Conservation (phyloP, 2,888 invertebrate genomes). For the Helobdella robusta region DNA sequence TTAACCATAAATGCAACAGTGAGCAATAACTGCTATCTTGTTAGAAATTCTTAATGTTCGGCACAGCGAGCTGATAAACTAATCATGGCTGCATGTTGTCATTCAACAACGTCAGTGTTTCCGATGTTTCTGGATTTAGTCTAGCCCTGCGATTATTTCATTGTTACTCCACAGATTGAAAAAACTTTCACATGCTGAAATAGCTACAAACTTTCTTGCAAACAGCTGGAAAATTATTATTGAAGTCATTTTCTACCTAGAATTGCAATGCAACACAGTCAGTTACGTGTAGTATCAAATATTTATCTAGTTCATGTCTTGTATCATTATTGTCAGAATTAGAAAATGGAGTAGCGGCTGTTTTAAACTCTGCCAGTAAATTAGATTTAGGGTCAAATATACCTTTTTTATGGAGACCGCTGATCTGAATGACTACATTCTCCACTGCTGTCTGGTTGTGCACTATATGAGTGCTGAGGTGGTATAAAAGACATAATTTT, state of each 20-base stretch:
- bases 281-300: not conserved
- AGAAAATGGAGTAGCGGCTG: not conserved
- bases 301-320: not conserved
- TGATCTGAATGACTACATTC: constrained; percentile 1
- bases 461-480: not conserved
- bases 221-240: not conserved
- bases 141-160: too few species aligned
- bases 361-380: too few species aligned
- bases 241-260: not conserved
- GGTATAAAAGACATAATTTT: not conserved
- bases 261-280: constrained; percentile 1
- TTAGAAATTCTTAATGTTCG: too few species aligned
- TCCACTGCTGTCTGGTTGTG: not conserved
- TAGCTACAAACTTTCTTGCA: not conserved
- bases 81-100: too few species aligned
- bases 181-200: too few species aligned
- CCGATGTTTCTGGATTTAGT: too few species aligned
- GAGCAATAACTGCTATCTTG: too few species aligned
- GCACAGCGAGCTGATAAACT: too few species aligned
- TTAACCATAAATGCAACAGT: too few species aligned
- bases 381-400: not conserved
- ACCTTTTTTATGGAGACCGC: not conserved
- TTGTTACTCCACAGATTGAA: too few species aligned
- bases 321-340: not conserved
- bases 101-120: too few species aligned